Percentiles rank a stretch among this genome's conserved stretches.
phyloP scores from a whole-genome alignment of 2,888 invertebrate genomes.

The Rotaria socialis region DNA sequence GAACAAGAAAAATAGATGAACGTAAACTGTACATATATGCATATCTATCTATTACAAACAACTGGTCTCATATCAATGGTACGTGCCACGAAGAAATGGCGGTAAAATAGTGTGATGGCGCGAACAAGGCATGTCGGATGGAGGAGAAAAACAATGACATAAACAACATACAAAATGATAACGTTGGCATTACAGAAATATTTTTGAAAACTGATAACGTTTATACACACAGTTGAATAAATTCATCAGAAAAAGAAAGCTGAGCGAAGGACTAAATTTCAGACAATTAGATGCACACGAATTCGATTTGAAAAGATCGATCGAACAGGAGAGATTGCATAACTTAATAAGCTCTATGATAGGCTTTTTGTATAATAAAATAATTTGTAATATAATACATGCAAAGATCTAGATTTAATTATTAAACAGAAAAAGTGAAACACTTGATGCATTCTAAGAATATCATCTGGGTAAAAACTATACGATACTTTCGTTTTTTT shows the following conservation, averaged over 20 bases:
- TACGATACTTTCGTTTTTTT: no score
- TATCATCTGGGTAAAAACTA: no score
- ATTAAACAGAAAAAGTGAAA: no score
- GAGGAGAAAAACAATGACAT: neutral
- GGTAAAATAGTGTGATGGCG: constrained; percentile 13
- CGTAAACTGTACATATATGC: neutral
- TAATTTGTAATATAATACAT: neutral
- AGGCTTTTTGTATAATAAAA: neutral
- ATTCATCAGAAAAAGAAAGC: neutral
- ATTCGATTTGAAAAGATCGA: neutral
- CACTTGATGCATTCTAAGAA: no score
- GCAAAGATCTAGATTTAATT: neutral
- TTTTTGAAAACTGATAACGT: neutral
- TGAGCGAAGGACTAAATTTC: neutral
- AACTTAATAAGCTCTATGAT: neutral
- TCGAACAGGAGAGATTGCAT: neutral
- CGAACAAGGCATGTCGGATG: neutral
- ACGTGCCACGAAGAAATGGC: neutral
- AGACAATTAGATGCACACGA: neutral
- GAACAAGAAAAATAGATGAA: constrained; percentile 26
- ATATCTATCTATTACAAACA: neutral
- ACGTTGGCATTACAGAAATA: neutral
- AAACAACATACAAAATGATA: neutral
- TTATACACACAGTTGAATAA: neutral
- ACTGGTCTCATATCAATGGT: constrained; percentile 1